These are phyloP conservation scores for Shargacucullia verbasci DNA, from an alignment of 2,888 invertebrate species.

Conservation along the genomic window DNA sequence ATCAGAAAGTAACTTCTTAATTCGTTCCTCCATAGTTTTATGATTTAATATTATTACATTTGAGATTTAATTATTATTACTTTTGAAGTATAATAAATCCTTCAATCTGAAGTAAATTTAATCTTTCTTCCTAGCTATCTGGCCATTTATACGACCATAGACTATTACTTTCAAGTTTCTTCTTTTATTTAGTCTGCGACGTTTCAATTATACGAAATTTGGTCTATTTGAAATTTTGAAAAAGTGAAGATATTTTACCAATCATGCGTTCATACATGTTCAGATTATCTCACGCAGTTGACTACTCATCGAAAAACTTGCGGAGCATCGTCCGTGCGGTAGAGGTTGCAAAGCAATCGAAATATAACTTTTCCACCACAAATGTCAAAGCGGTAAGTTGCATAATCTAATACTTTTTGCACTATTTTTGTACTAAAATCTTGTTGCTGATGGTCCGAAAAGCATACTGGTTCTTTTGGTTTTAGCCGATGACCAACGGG, in stretches of 20 bases:
- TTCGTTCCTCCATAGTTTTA: no score
- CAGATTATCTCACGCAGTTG: conserved; percentile 73
- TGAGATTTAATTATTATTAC: no score
- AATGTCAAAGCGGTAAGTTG: conserved; percentile 84
- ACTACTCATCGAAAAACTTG: conserved; percentile 73
- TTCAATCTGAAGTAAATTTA: no score
- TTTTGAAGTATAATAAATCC: no score
- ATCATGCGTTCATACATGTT: conserved; percentile 81
- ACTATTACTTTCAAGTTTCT: neutral
- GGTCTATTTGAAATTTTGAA: conserved; percentile 16
- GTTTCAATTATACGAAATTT: conserved; percentile 10
- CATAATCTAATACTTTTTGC: conserved; percentile 70
- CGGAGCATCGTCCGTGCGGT: conserved; percentile 73
- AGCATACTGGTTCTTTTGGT: no score
- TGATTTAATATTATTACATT: no score
- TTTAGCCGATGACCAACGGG: no score
- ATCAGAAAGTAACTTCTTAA: no score
- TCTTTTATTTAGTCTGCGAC: conserved; percentile 20
- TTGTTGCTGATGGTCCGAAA: neutral
- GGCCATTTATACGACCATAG: no score
- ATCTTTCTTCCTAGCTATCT: no score
- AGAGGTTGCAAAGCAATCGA: conserved; percentile 70
- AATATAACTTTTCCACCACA: conserved; percentile 73
- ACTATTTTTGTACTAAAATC: neutral
- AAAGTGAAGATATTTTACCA: neutral